Conservation (phyloP, 2,888 invertebrate genomes). For the Cynaeus angustus region DNA sequence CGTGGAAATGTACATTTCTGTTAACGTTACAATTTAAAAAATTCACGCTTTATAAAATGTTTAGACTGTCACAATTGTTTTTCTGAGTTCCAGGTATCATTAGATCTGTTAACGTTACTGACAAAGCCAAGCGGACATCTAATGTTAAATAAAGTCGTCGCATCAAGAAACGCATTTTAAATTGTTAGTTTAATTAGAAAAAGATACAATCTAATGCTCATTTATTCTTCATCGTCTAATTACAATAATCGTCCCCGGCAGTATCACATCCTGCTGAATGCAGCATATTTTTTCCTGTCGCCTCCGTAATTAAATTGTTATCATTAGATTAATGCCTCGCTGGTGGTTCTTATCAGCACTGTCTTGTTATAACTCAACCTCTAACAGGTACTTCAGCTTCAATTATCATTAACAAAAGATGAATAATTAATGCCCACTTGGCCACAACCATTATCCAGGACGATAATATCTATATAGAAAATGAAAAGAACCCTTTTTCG, state of each 20-base stretch:
- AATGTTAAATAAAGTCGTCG: too few relatives aligned
- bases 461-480: slow-evolving; percentile 26
- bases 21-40: too few relatives aligned
- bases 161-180: too few relatives aligned
- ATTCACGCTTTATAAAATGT: too few relatives aligned
- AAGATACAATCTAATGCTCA: background rate
- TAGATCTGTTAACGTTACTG: too few relatives aligned
- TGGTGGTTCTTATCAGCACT: slow-evolving; percentile 30
- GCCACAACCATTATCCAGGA: slow-evolving; percentile 11
- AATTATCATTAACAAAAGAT: slow-evolving; percentile 32
- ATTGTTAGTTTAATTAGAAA: too few relatives aligned
- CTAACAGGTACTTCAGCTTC: slow-evolving; percentile 24
- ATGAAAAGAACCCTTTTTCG: slow-evolving; percentile 42
- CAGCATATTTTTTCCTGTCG: slow-evolving; percentile 19
- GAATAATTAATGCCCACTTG: slow-evolving; percentile 31
- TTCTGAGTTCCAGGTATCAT: too few relatives aligned
- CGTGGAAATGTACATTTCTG: too few relatives aligned
- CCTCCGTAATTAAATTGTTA: slow-evolving; percentile 28
- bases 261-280: background rate
- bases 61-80: too few relatives aligned
- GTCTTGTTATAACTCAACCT: slow-evolving; percentile 3
- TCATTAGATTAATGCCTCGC: slow-evolving; percentile 32
- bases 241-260: background rate
- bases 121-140: too few relatives aligned
- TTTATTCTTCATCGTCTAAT: background rate